These are phyloP conservation scores for Epizoanthus illoricatus DNA, from an alignment of 92 coral and sea anemone species.

Conservation along the genomic window DNA sequence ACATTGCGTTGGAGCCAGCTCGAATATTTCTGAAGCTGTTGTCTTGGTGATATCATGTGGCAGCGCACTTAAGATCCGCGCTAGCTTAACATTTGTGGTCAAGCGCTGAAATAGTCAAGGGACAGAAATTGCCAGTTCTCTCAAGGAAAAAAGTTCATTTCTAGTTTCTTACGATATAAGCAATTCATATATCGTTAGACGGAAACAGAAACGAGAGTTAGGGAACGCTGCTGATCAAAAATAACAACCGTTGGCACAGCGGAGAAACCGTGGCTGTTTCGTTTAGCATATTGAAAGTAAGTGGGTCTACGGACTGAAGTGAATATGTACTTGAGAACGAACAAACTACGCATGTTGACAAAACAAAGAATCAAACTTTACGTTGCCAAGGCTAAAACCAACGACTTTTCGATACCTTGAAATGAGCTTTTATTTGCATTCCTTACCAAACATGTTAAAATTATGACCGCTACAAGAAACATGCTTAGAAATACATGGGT, in stretches of 20 bases:
- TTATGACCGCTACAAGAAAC: conserved; percentile 13
- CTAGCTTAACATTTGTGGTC: conserved; percentile 18
- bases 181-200: background rate
- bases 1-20: conserved; percentile 6
- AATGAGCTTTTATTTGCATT: conserved; percentile 24
- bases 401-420: conserved; percentile 2
- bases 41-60: conserved; percentile 33
- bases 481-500: background rate
- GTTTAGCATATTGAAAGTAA: conserved; percentile 19
- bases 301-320: background rate
- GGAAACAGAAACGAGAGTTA: conserved; percentile 9
- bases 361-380: conserved; percentile 13
- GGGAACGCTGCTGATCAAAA: background rate
- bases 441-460: conserved; percentile 12
- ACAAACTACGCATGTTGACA: conserved; percentile 24
- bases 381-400: background rate
- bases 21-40: conserved; percentile 21
- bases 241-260: conserved; percentile 16
- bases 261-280: conserved; percentile 26
- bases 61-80: conserved; percentile 26
- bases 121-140: conserved; percentile 1
- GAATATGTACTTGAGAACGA: conserved; percentile 24
- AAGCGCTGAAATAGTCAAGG: conserved; percentile 14
- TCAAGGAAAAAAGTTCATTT: background rate
- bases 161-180: background rate